Evolutionary conservation across 2,888 invertebrate species (phyloP), one percentile per base, ranked within the genome.

Genomic region (Xanthorhoe spadicearia): DNA sequence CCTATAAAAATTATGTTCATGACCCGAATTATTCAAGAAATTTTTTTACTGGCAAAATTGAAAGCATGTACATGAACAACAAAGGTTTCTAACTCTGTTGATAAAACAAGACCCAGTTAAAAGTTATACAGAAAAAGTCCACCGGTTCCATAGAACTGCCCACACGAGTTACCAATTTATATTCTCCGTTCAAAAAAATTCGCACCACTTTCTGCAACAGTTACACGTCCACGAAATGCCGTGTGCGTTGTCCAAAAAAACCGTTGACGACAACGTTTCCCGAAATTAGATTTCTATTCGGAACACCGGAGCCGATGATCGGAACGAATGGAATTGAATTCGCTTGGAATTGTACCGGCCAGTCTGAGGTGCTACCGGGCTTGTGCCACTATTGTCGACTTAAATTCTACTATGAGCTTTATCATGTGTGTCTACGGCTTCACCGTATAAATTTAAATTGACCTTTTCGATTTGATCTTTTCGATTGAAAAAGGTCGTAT

Each of bases 301-400:
- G 76, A 83, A 80, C 82, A 79, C 77, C 38, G 84, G 74, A 79
- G 73, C 77, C 82, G 83, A 82, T 83, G 80, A 83, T 83, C 83
- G 84, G 83, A 83, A 83, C 81, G 82, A 80, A 83, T 80, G 80
- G 79, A 83, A 83, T 83, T 83, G 82, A 83, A 83, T 83, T 82
- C 77, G 74, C 77, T 74, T 78, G 82, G 76, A 77, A 79, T 76
- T 74, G 77, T 77, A 76, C 76, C 59, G 69, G 69, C 55, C 63
- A 63, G 58, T 17, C 63, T 43, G 56, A 64, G 68, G 62, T 60
- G 70, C 38, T 59, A 64, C 66, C 58, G 61, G 51, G 17, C 46
- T 17, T 55, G 15, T 46, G 32, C 17, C 53, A 35, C 62, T 63
- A 10, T 52, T 10, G 6, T 32, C 17, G 13, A 35, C 46, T 46